Conservation (phyloP, 2,888 invertebrate genomes). For the Agrotis ipsilon region DNA sequence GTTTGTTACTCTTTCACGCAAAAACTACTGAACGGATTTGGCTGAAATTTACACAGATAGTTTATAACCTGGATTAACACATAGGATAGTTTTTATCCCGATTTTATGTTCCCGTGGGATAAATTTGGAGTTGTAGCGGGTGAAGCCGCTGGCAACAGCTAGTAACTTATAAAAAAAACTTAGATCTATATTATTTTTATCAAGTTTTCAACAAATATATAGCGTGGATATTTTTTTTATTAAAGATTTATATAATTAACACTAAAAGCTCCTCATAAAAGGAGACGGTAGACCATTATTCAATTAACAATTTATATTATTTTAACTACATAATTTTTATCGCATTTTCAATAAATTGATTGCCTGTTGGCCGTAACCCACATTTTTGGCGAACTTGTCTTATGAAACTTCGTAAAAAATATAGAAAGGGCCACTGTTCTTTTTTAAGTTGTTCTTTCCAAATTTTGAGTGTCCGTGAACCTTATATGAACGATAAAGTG, state of each 20-base stretch:
- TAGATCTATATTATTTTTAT: neutral
- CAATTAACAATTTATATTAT: neutral
- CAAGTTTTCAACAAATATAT: neutral
- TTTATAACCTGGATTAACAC: no score
- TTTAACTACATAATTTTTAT: neutral
- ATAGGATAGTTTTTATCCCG: no score
- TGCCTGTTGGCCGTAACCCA: constrained; percentile 6
- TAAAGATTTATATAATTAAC: neutral
- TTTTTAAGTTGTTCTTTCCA: neutral
- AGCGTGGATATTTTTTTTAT: neutral
- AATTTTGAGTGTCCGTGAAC: constrained; percentile 1
- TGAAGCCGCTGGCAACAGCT: no score
- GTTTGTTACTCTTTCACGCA: no score
- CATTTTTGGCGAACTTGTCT: constrained; percentile 9
- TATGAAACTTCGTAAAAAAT: constrained; percentile 4
- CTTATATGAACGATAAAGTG: neutral
- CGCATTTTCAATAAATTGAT: constrained; percentile 1
- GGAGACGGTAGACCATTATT: neutral
- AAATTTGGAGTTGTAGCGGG: no score
- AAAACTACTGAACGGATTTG: no score
- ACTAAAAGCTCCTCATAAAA: neutral
- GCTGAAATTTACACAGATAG: no score
- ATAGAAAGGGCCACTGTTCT: constrained; percentile 3
- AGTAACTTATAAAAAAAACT: no score
- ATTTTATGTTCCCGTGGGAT: no score